phyloP scores from a whole-genome alignment of 2,797 vertebrate species.

The Echiichthys vipera region DNA sequence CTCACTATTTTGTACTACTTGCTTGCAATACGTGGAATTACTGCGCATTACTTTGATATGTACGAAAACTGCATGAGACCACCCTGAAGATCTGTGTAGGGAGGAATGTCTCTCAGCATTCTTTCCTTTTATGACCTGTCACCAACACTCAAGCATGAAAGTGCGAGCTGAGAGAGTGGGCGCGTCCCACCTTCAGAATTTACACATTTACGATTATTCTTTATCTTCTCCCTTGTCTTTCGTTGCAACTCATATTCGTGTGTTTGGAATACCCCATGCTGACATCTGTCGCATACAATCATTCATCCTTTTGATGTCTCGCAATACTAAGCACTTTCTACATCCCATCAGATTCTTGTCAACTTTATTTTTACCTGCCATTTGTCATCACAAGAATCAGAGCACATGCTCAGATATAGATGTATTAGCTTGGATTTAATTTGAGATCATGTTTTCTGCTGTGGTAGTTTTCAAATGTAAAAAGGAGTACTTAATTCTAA shows the following conservation, averaged over 20 bases:
- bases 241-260: conserved; percentile 46
- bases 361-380: conserved; percentile 59
- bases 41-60: too few relatives aligned
- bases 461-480: background rate
- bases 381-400: conserved; percentile 56
- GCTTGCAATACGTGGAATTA: too few relatives aligned
- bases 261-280: conserved; percentile 51
- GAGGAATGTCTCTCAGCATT: conserved; percentile 74
- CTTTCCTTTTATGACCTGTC: conserved; percentile 75
- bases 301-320: conserved; percentile 46
- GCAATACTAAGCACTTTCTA: conserved; percentile 48
- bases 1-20: too few relatives aligned
- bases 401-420: conserved; percentile 23
- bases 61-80: too few relatives aligned
- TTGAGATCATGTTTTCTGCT: conserved; percentile 34
- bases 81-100: too few relatives aligned
- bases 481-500: background rate
- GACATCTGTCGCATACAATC: conserved; percentile 65
- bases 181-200: conserved; percentile 50
- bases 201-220: conserved; percentile 37
- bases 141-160: conserved; percentile 47
- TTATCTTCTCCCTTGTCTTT: conserved; percentile 24
- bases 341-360: conserved; percentile 68
- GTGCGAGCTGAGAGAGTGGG: conserved; percentile 57
- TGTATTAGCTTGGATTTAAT: conserved; percentile 16